Conservation (phyloP, 1,140 invertebrate species). For the Drosophila albomicans region DNA sequence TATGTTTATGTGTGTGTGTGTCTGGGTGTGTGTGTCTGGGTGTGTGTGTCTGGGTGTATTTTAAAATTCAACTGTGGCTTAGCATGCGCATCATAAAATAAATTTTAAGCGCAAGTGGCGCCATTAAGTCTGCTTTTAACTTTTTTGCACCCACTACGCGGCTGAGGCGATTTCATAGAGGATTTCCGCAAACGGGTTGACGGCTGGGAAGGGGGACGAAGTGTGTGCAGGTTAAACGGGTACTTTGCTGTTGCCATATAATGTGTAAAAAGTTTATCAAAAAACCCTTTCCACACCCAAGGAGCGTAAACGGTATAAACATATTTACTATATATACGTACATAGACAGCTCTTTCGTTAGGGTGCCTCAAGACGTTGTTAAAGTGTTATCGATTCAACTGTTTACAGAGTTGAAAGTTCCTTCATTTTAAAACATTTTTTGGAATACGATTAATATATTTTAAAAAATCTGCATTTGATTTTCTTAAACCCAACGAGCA, state of each 20-base stretch:
- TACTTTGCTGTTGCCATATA: conserved; percentile 63
- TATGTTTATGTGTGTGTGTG: conserved; percentile 23
- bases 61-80: conserved; percentile 84
- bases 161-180: conserved; percentile 56
- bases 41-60: conserved; percentile 58
- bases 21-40: conserved; percentile 19
- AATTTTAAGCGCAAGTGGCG: conserved; percentile 82
- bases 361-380: conserved; percentile 42
- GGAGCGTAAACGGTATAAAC: conserved; percentile 62
- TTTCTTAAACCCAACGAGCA: neutral
- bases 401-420: too few relatives aligned
- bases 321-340: conserved; percentile 58
- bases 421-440: too few relatives aligned
- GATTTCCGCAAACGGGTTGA: conserved; percentile 23
- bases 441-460: too few relatives aligned
- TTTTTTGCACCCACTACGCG: conserved; percentile 80
- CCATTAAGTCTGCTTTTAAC: conserved; percentile 82
- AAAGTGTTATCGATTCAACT: neutral
- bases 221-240: neutral
- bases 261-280: conserved; percentile 82
- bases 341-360: neutral
- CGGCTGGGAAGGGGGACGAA: neutral
- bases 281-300: conserved; percentile 77
- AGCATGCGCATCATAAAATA: conserved; percentile 84
- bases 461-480: too few relatives aligned